Base-by-base conservation (phyloP, 2,113 vertebrate genomes). In the Sinocyclocheilus anshuiensis region DNA sequence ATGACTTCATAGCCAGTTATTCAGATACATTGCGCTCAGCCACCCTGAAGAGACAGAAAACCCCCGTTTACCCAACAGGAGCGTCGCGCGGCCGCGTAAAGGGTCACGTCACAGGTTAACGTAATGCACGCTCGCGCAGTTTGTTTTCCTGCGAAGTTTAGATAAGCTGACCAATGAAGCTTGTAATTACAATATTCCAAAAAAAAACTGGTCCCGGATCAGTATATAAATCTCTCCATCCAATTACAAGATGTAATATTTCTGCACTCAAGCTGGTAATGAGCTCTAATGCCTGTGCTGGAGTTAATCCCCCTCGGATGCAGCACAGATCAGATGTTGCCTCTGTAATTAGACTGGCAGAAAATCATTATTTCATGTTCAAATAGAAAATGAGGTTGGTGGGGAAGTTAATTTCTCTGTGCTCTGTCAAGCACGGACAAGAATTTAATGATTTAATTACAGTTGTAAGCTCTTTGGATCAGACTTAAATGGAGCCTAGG, bases 161-260 rank as follows among this genome's bases (percentile, higher is more conserved):
- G 89, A 91, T 91, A 91, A 91, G 92, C 91, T 90, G 86, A 90
- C 90, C 93, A 92, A 92, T 88, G 88, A 92, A 90, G 91, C 91
- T 57, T 94, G 91, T 94, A 93, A 94, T 92, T 91, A 86, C 91
- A 87, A 91, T 91, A 90, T 93, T 92, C 88, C 87, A 55, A 55
- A 77, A 55, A 55, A 77, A 91, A 89, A 72, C 91, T 86, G 71
- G 90, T 89, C 91, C 77, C 77, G 77, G 86, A 91, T 92, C 88
- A 86, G 92, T 90, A 92, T 93, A 93, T 92, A 93, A 95, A 97
- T 96, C 96, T 97, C 96, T 95, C 96, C 96, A 96, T 97, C 97
- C 96, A 98, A 98, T 98, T 97, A 98, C 96, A 96, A 97, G 95
- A 97, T 96, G 97, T 97, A 97, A 98, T 98, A 97, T 98, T 97